Percentiles rank a stretch among this genome's conserved stretches.
phyloP scores from a whole-genome alignment of 2,797 vertebrate genomes.

The Coregonus ussuriensis region DNA sequence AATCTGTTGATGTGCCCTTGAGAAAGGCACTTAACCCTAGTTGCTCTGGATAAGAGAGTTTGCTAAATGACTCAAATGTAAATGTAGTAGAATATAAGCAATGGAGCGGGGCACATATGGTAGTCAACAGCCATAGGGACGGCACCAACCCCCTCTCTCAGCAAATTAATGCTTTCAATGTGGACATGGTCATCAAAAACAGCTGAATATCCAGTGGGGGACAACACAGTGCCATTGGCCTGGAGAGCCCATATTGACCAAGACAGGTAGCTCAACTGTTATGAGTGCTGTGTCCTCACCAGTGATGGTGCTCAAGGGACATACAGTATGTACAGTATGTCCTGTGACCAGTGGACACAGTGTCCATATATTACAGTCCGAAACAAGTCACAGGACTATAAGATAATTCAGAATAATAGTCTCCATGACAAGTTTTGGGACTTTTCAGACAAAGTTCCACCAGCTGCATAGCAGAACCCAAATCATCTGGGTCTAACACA shows the following conservation, averaged over 20 bases:
- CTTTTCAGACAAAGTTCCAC: slow-evolving; percentile 29
- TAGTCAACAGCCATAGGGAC: neutral
- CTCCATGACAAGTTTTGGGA: slow-evolving; percentile 31
- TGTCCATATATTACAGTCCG: neutral
- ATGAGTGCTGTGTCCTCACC: neutral
- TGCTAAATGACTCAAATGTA: no score
- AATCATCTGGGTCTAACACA: slow-evolving; percentile 12
- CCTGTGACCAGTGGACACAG: slow-evolving; percentile 20
- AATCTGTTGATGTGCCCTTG: no score
- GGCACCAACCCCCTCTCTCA: neutral
- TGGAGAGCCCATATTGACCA: neutral
- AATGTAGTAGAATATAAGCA: neutral
- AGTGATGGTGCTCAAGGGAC: slow-evolving; percentile 1
- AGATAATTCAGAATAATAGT: slow-evolving; percentile 40
- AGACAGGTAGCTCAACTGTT: neutral
- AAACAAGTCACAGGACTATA: slow-evolving; percentile 24
- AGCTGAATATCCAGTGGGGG: neutral
- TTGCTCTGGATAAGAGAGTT: no score
- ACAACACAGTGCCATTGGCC: neutral
- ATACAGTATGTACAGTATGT: neutral
- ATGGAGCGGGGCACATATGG: neutral
- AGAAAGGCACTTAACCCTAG: no score
- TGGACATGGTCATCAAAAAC: slow-evolving; percentile 4
- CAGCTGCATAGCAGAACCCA: slow-evolving; percentile 36
- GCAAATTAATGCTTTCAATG: neutral